phyloP scores from a whole-genome alignment of 2,888 invertebrate species.

The Folsomia candida region DNA sequence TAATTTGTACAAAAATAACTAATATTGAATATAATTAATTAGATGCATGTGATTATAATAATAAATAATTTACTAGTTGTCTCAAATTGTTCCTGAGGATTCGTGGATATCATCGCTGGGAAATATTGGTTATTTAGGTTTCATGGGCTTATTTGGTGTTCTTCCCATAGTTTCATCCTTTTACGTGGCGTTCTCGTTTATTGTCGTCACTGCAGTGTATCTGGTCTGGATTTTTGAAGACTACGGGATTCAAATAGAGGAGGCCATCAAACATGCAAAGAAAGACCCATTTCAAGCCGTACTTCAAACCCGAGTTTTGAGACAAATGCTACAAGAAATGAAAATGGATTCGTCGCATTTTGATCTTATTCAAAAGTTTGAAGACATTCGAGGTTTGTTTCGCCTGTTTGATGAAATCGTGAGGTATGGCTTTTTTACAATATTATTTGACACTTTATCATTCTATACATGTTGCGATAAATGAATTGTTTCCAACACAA shows the following conservation, averaged over 20 bases:
- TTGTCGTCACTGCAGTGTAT: constrained; percentile 38
- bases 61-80: too few relatives aligned
- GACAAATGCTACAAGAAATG: constrained; percentile 27
- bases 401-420: constrained; percentile 36
- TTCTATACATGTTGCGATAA: too few relatives aligned
- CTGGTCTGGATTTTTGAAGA: constrained; percentile 41
- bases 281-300: constrained; percentile 12
- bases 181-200: constrained; percentile 39
- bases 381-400: constrained; percentile 33
- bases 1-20: too few relatives aligned
- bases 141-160: constrained; percentile 37
- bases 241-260: constrained; percentile 40
- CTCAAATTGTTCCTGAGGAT: constrained; percentile 27
- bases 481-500: too few relatives aligned
- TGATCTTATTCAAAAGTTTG: constrained; percentile 30
- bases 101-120: constrained; percentile 32
- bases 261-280: constrained; percentile 37
- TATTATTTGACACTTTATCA: too few relatives aligned
- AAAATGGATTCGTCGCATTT: constrained; percentile 27
- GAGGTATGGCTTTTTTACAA: too few relatives aligned
- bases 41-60: too few relatives aligned
- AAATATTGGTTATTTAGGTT: constrained; percentile 34
- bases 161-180: constrained; percentile 34
- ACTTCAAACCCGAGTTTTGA: constrained; percentile 12
- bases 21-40: too few relatives aligned